phyloP scores from a whole-genome alignment of 2,113 vertebrate genomes.

The Vulpes vulpes region DNA sequence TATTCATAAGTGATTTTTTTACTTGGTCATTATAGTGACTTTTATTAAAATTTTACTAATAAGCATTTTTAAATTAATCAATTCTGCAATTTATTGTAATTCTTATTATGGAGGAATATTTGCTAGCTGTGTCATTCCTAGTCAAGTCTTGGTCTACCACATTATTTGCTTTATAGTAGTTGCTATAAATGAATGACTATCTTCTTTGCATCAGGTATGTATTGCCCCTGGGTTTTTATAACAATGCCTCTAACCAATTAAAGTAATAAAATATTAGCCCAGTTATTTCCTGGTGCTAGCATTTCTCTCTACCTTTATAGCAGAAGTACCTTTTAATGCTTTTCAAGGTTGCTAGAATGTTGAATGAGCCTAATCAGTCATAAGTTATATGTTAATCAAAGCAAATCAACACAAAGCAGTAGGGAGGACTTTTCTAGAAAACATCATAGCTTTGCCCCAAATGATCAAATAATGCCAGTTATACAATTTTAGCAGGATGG shows the following conservation, averaged over 20 bases:
- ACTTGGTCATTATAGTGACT: constrained; percentile 9
- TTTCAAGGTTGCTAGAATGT: constrained; percentile 28
- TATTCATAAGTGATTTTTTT: constrained; percentile 60
- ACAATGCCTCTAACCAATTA: neutral
- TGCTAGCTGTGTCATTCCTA: neutral
- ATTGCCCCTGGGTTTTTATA: neutral
- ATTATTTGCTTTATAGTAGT: constrained; percentile 17
- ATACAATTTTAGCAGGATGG: constrained; percentile 15
- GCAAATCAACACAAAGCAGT: constrained; percentile 21
- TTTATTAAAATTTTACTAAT: constrained; percentile 43
- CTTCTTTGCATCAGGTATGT: neutral
- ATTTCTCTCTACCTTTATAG: neutral
- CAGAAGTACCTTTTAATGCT: constrained; percentile 33
- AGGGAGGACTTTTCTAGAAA: constrained; percentile 55
- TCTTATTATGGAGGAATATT: neutral
- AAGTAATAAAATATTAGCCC: constrained; percentile 29
- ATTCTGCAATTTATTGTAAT: neutral
- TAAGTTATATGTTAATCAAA: constrained; percentile 23
- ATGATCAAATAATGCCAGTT: constrained; percentile 20
- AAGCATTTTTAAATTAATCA: constrained; percentile 11
- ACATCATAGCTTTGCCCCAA: neutral
- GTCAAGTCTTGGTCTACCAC: neutral
- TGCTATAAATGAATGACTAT: neutral
- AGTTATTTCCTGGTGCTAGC: neutral
- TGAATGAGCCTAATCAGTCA: neutral